Conservation (phyloP, 2,888 invertebrate genomes). For the Rosalia funebris region DNA sequence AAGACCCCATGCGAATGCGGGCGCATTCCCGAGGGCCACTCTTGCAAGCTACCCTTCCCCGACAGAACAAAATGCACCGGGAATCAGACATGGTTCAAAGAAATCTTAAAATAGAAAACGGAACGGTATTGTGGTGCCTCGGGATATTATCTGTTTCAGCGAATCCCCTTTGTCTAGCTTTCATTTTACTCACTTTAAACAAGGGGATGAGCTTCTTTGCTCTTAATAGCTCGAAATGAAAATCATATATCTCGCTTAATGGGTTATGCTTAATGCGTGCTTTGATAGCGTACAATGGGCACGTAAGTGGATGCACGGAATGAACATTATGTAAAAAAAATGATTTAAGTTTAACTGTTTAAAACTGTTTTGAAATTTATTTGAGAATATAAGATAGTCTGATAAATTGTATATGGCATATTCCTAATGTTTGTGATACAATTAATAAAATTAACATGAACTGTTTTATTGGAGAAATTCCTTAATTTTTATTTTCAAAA, state of each 20-base stretch:
- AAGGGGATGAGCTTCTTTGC: conserved; percentile 23
- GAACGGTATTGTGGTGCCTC: conserved; percentile 26
- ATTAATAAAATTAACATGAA: no score
- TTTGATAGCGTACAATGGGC: conserved; percentile 31
- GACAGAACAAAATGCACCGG: conserved; percentile 24
- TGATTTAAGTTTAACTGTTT: no score
- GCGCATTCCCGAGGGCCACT: conserved; percentile 28
- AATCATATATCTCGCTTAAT: conserved; percentile 35
- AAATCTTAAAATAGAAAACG: conserved; percentile 46
- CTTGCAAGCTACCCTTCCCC: conserved; percentile 24
- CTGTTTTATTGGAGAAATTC: no score
- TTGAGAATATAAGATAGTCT: no score
- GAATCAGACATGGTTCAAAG: conserved; percentile 43
- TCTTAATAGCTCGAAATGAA: conserved; percentile 32
- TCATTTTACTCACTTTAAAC: conserved; percentile 20
- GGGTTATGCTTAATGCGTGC: conserved; percentile 29
- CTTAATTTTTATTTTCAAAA: no score
- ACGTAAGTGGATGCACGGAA: no score
- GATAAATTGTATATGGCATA: no score
- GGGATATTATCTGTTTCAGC: conserved; percentile 22
- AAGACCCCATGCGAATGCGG: conserved; percentile 3
- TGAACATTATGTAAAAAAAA: no score
- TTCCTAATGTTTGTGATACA: no score
- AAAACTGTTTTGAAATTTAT: no score
- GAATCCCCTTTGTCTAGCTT: conserved; percentile 19